These are phyloP conservation scores for Corydoras sp. DNA, from an alignment of 2,113 vertebrate species.

Conservation along the genomic window DNA sequence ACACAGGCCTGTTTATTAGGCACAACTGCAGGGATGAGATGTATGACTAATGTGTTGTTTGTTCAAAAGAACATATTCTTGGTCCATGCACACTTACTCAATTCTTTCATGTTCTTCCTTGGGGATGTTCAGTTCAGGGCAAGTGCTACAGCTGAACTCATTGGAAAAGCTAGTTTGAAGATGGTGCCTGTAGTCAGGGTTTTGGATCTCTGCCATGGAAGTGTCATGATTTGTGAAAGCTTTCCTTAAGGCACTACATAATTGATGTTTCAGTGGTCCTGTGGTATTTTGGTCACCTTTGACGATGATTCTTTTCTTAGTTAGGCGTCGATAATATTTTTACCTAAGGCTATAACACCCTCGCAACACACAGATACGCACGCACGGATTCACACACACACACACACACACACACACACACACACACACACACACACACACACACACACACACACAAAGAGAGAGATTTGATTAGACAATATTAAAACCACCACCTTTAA, in stretches of 20 bases:
- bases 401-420: neutral
- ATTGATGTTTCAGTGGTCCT: constrained; percentile 56
- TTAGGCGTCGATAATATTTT: constrained; percentile 51
- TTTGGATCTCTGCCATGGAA: constrained; percentile 43
- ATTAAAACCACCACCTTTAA: too few relatives aligned
- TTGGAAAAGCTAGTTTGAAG: constrained; percentile 44
- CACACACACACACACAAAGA: neutral
- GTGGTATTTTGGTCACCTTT: constrained; percentile 44
- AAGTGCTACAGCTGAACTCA: constrained; percentile 47
- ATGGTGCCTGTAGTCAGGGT: constrained; percentile 54
- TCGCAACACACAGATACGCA: neutral
- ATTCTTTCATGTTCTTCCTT: constrained; percentile 62
- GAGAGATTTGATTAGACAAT: too few relatives aligned
- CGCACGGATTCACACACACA: neutral
- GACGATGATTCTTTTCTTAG: constrained; percentile 46
- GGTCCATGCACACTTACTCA: constrained; percentile 54
- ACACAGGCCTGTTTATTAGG: constrained; percentile 61
- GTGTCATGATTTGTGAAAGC: constrained; percentile 50
- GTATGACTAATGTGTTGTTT: constrained; percentile 65
- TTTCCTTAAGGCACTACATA: constrained; percentile 54
- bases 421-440: neutral
- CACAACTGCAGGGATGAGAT: constrained; percentile 57
- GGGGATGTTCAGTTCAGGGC: constrained; percentile 41
- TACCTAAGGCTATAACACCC: constrained; percentile 61
- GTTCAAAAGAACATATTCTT: constrained; percentile 63